A percentile compares a stretch with the other conserved stretches of the same genome.
phyloP scores from a whole-genome alignment of 2,113 vertebrate genomes.

The Aptenodytes forsteri region DNA sequence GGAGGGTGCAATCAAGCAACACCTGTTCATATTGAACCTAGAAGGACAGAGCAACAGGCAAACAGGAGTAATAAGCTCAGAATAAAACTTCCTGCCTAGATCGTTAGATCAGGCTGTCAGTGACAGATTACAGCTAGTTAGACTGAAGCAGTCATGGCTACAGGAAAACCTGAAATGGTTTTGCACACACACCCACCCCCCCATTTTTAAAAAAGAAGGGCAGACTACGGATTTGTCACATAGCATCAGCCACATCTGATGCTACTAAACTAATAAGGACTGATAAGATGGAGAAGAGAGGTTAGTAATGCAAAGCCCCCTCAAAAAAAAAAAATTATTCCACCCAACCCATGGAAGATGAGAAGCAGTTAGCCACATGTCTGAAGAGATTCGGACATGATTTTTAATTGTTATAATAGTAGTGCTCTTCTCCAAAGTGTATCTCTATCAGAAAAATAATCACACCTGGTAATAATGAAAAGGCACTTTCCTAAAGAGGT shows the following conservation, averaged over 20 bases:
- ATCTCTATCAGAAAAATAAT: not conserved
- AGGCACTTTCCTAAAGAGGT: not conserved
- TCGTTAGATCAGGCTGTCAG: not conserved
- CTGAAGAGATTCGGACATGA: accelerated
- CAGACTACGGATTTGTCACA: not conserved
- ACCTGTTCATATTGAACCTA: not conserved
- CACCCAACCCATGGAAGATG: not conserved
- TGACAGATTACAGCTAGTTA: not conserved
- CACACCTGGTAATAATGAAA: not conserved
- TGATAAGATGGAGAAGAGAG: not conserved
- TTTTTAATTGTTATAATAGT: not conserved
- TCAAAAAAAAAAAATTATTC: not conserved
- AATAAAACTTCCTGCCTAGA: not conserved
- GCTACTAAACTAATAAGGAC: not conserved
- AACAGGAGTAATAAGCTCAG: not conserved
- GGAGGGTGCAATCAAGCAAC: not conserved
- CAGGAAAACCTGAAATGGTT: not conserved
- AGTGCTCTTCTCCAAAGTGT: not conserved
- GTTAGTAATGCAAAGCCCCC: not conserved
- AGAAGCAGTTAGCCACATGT: not conserved
- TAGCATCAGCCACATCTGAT: not conserved
- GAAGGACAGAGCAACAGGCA: not conserved
- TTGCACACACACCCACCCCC: not conserved
- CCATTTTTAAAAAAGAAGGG: not conserved
- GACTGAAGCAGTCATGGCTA: not conserved